These are phyloP conservation scores for Proterorhinus semilunaris DNA, from an alignment of 2,113 vertebrate species.

Conservation along the genomic window DNA sequence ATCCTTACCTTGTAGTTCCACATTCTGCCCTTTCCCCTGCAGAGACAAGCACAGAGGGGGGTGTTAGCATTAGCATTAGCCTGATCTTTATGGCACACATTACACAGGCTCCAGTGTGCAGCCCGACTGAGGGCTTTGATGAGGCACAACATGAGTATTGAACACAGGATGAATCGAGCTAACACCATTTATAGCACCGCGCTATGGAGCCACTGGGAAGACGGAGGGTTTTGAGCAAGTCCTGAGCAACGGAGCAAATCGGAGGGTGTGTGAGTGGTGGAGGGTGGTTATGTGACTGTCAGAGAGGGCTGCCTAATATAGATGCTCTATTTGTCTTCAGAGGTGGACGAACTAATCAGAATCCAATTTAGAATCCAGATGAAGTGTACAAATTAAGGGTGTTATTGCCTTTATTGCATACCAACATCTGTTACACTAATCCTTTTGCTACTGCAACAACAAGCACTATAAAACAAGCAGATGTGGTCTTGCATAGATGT, in stretches of 20 bases:
- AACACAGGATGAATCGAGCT: slow-evolving; percentile 60
- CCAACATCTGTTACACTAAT: no score
- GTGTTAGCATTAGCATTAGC: slow-evolving; percentile 38
- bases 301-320: slow-evolving; percentile 29
- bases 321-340: slow-evolving; percentile 43
- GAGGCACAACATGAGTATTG: slow-evolving; percentile 59
- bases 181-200: slow-evolving; percentile 59
- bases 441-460: no score
- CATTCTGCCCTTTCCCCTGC: slow-evolving; percentile 94
- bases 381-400: not conserved
- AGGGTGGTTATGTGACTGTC: slow-evolving; percentile 24
- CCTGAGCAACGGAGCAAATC: slow-evolving; percentile 34
- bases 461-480: no score
- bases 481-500: no score
- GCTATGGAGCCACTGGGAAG: slow-evolving; percentile 53
- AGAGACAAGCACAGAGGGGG: slow-evolving; percentile 43
- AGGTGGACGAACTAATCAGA: not conserved
- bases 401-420: no score
- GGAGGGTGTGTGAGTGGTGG: slow-evolving; percentile 8
- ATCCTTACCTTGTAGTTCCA: slow-evolving; percentile 94
- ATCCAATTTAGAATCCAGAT: not conserved
- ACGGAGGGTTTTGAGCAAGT: slow-evolving; percentile 35
- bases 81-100: slow-evolving; percentile 42
- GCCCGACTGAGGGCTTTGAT: slow-evolving; percentile 33
- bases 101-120: slow-evolving; percentile 34